These are phyloP conservation scores for Neoarius graeffei DNA, from an alignment of 2,113 vertebrate species.

Conservation along the genomic window DNA sequence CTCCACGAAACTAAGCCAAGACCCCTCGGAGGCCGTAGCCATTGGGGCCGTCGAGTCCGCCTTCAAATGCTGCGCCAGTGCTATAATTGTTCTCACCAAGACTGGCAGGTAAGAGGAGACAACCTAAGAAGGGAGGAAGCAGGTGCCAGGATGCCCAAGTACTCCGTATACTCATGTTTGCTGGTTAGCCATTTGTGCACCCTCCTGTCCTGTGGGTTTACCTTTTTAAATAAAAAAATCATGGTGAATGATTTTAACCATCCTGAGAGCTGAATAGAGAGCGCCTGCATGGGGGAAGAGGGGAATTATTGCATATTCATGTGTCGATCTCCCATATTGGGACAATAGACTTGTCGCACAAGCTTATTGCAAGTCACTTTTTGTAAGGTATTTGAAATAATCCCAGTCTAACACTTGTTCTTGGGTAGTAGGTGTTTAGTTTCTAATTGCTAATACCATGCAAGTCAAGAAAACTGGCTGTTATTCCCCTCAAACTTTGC, in stretches of 20 bases:
- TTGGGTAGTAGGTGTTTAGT: no score
- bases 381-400: background rate
- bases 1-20: conserved; percentile 84
- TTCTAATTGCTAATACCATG: no score
- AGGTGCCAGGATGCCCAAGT: background rate
- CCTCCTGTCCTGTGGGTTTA: no score
- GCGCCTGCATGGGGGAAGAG: background rate
- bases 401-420: no score
- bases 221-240: no score
- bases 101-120: conserved; percentile 92
- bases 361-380: background rate
- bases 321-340: background rate
- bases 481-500: no score
- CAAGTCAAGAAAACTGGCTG: no score
- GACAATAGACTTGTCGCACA: background rate
- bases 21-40: conserved; percentile 91
- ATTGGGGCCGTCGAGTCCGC: conserved; percentile 94
- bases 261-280: background rate
- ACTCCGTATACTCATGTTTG: background rate
- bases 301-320: background rate
- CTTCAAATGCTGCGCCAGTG: conserved; percentile 96
- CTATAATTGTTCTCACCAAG: conserved; percentile 95
- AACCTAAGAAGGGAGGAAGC: background rate
- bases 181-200: background rate
- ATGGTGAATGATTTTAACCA: background rate